Base-by-base conservation (phyloP, 2,888 invertebrate genomes). In the Xylophagus ater region DNA sequence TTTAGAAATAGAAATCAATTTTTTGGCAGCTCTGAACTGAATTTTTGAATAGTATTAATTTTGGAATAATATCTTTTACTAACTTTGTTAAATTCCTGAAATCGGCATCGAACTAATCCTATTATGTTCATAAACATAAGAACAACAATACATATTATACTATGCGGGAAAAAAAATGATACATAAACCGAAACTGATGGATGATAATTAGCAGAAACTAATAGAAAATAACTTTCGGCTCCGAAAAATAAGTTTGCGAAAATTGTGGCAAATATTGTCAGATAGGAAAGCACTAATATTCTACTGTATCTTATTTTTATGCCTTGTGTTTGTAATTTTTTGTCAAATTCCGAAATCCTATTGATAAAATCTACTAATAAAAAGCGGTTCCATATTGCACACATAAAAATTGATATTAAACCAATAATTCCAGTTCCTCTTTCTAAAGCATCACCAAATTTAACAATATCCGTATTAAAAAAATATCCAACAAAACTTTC, bases 291-390 rank as follows among this genome's bases (percentile, higher is more conserved):
- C 2, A 58, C 53, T 18, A 58, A 56, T 19, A 60, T 58, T 17
- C 53, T 50, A 0, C 53, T 51, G 46, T 61, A 62, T 41, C 60
- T 52, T 46, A 60, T 38, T 35, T 56, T 57, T 39, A 60, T 50
- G 38, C 60, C 62, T 37, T 60, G 43, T 3, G 54, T 42, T 28
- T 57, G 55, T n/a, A 60, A 59, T 21, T 57, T 55, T 43, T 60
- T 58, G 36, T 60, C 59, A 12, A 58, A 57, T 3, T 57, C 45
- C 17, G 59, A 50, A 17, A 53, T 56, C 23, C 55, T 55, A 28
- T 55, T 57, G 12, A 60, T 58, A 2, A 61, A 58, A 47, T 49
- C 46, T 15, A 60, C 54, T 4, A 61, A 28, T 0, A 46, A 44
- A n/a, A 49, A 48, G 0, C 60, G 47, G 40, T 55, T 55, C 15